phyloP scores from a whole-genome alignment of 2,113 vertebrate species.

The Rhizomys pruinosus region DNA sequence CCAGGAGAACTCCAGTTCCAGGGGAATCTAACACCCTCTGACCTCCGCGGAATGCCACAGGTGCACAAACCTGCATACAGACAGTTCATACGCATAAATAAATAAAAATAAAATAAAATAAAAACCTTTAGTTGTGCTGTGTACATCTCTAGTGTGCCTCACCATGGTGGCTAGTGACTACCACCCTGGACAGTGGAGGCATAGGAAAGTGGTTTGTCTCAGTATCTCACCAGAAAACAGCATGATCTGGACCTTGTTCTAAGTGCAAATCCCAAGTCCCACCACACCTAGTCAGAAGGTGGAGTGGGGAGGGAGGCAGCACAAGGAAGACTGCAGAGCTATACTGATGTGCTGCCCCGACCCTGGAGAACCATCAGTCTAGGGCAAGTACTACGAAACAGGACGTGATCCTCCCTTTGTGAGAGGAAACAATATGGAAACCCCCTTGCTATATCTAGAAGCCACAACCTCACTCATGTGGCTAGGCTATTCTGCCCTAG shows the following conservation, averaged over 20 bases:
- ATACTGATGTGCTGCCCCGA: fast-evolving
- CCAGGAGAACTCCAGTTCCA: no score
- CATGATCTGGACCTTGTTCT: neutral
- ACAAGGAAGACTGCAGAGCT: fast-evolving
- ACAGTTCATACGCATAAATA: no score
- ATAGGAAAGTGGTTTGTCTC: fast-evolving
- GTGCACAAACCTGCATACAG: no score
- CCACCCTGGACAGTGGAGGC: neutral
- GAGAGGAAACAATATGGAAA: no score
- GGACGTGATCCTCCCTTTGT: neutral
- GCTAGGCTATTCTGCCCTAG: neutral
- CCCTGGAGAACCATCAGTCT: neutral
- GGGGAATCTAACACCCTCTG: no score
- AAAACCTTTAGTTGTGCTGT: no score
- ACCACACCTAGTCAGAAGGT: no score
- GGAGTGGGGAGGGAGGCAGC: no score
- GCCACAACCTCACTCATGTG: neutral
- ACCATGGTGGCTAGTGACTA: fast-evolving
- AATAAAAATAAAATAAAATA: no score
- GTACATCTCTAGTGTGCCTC: fast-evolving
- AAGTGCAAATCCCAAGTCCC: neutral
- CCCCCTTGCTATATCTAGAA: fast-evolving
- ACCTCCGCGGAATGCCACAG: no score
- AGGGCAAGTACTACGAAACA: no score
- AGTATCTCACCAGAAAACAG: neutral